These are phyloP conservation scores for Plusia festucae DNA, from an alignment of 2,888 invertebrate genomes.

Conservation along the genomic window DNA sequence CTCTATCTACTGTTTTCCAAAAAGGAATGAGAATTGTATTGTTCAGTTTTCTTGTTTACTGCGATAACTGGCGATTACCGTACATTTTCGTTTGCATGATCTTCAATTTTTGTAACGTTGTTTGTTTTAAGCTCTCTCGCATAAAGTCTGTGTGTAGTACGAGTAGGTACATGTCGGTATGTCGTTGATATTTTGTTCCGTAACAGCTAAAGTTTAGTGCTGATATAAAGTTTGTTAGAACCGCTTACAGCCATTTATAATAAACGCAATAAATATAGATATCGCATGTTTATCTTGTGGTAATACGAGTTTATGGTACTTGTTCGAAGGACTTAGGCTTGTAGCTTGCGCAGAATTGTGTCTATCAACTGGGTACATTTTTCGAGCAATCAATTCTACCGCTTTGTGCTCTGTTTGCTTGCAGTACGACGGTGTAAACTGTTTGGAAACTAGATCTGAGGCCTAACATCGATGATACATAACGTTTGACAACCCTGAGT, in stretches of 20 bases:
- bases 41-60: conserved; percentile 17
- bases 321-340: conserved; percentile 22
- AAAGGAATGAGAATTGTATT: conserved; percentile 33
- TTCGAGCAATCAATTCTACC: conserved; percentile 42
- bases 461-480: conserved; percentile 9
- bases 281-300: conserved; percentile 15
- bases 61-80: conserved; percentile 19
- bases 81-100: conserved; percentile 30
- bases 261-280: conserved; percentile 23
- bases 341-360: conserved; percentile 24
- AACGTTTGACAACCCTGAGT: not conserved
- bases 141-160: not conserved
- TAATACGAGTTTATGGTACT: conserved; percentile 30
- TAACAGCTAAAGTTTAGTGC: conserved; percentile 32
- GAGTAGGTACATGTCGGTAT: not conserved
- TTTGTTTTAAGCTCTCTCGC: conserved; percentile 10
- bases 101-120: conserved; percentile 21
- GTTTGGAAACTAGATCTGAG: conserved; percentile 30
- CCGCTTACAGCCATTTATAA: conserved; percentile 32
- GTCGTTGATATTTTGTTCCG: conserved; percentile 6
- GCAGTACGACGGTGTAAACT: conserved; percentile 16
- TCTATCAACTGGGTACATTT: conserved; percentile 50
- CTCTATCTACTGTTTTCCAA: conserved; percentile 27
- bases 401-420: conserved; percentile 42
- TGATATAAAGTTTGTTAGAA: conserved; percentile 33